phyloP scores from a whole-genome alignment of 2,113 vertebrate genomes.

The Dascyllus trimaculatus region DNA sequence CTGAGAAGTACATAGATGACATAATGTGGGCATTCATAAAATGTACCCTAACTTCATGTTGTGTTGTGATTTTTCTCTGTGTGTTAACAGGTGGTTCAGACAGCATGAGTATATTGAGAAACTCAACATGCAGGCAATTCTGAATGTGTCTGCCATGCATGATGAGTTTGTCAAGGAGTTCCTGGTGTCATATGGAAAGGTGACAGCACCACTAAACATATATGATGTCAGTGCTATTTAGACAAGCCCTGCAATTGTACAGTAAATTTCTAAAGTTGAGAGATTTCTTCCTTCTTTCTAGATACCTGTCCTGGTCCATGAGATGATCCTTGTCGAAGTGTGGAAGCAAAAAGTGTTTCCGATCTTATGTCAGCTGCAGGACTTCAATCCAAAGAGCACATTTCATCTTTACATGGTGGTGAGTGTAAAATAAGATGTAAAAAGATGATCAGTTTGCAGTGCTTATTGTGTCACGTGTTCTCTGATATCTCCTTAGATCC shows the following conservation, averaged over 20 bases:
- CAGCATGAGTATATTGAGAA: conserved; percentile 94
- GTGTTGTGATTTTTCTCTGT: not conserved
- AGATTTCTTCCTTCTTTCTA: conserved; percentile 66
- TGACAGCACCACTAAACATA: conserved; percentile 62
- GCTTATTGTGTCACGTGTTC: not conserved
- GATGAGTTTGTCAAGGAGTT: conserved; percentile 92
- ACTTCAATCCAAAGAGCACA: conserved; percentile 92
- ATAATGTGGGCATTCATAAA: no score
- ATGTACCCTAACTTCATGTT: no score
- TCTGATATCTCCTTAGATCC: conserved; percentile 82
- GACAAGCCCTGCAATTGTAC: not conserved
- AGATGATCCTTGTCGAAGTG: conserved; percentile 91
- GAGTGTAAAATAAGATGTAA: conserved; percentile 71
- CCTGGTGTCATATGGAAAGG: conserved; percentile 90
- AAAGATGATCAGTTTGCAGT: not conserved
- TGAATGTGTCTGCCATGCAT: conserved; percentile 86
- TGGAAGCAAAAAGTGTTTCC: conserved; percentile 97
- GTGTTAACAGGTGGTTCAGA: conserved; percentile 88
- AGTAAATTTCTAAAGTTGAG: not conserved
- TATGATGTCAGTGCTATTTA: not conserved
- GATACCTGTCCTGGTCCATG: conserved; percentile 90
- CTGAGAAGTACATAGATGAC: no score
- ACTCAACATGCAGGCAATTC: conserved; percentile 95
- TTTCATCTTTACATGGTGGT: conserved; percentile 96
- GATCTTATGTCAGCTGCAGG: conserved; percentile 89